Evolutionary conservation across 2,113 vertebrate genomes (phyloP).

Genomic region (Corynorhinus townsendii): DNA sequence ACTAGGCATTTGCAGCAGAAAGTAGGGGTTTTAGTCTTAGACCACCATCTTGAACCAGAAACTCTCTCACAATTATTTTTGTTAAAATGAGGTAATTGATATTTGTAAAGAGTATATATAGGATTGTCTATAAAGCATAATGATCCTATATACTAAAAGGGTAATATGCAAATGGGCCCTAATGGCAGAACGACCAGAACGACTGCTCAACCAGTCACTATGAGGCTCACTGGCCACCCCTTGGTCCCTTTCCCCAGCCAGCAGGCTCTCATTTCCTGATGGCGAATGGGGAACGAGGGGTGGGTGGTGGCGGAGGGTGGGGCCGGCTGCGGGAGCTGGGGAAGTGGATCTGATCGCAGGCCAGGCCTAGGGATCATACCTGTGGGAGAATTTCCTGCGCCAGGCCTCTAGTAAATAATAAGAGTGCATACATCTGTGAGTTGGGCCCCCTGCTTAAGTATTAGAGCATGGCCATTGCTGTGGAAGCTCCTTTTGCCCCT

Average conservation of each 20-base stretch:
- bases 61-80: not conserved
- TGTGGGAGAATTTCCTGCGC: no score
- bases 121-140: not conserved
- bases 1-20: not conserved
- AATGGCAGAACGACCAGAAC: no score
- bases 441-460: accelerated
- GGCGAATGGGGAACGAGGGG: no score
- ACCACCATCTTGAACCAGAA: not conserved
- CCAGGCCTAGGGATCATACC: no score
- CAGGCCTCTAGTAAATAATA: not conserved
- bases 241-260: no score
- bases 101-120: not conserved
- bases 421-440: not conserved
- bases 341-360: no score
- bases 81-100: not conserved
- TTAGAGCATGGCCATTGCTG: not conserved
- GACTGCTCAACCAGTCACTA: no score
- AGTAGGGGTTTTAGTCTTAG: not conserved
- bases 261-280: no score
- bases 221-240: no score
- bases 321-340: no score
- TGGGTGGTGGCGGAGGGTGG: no score
- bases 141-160: not conserved
- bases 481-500: not conserved
- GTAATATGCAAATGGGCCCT: no score